Evolutionary conservation across 2,888 invertebrate genomes (phyloP), one percentile per base, ranked within the genome.

Genomic region (Latheticus oryzae): DNA sequence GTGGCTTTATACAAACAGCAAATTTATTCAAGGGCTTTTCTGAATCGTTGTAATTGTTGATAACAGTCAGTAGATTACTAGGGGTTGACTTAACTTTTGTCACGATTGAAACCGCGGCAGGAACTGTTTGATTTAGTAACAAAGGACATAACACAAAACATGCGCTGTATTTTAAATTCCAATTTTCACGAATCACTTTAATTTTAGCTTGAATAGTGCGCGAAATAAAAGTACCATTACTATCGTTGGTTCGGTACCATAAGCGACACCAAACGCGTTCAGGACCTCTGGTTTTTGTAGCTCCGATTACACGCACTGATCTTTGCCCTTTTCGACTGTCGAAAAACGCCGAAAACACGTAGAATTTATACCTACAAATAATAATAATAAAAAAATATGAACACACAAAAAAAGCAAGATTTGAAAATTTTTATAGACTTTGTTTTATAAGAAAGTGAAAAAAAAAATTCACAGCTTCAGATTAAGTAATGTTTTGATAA

Each of bases 151-250:
- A 81, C 15, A 95, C 86, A 76, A 94, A 95, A 69, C 91, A 90
- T 4, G 95, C 95, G 74, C 93, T 93, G 79, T 93, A 95, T 74
- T 93, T 92, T 15, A 95, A 81, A 76, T 93, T 95, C 95, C 95
- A 95, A 76, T 95, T 95, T 76, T 95, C 95, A 12, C 94, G 84
- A 55, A 95, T 95, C 1, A 87, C 87, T 82, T 91, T 91, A 53
- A 91, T 87, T 79, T 86, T 85, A 7, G 90, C 90, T 71, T 87
- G 85, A 23, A 91, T 86, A 0, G 88, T 89, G 61, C 87, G 80
- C 4, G 90, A 76, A 32, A 68, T 62, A 59, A 70, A 68, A 0
- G 74, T 73, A 2, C 68, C 63, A 59, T 75, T 75, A 19, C 47
- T 62, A 28, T 77, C 76, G 5, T 61, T 59, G 2, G 63, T 58